These are phyloP conservation scores for Caenorhabditis sulstoni DNA, from an alignment of 2,888 invertebrate species.

Conservation along the genomic window DNA sequence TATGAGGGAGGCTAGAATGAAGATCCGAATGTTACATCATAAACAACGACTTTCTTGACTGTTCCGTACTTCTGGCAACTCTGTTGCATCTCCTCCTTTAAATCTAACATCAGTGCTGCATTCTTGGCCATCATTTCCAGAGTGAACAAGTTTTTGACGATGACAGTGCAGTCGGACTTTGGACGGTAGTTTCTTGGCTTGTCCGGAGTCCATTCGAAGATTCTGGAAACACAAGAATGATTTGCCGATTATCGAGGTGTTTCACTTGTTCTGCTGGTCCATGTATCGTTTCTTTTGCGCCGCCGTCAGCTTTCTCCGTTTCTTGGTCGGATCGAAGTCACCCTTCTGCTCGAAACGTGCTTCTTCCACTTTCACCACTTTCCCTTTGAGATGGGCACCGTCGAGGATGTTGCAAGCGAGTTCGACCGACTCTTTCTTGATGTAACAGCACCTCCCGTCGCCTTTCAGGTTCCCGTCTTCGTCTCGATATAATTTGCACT, in stretches of 20 bases:
- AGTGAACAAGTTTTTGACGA: constrained; percentile 94
- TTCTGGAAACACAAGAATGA: constrained; percentile 83
- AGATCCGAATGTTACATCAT: constrained; percentile 86
- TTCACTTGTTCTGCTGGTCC: constrained; percentile 91
- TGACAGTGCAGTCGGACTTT: constrained; percentile 92
- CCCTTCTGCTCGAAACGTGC: constrained; percentile 94
- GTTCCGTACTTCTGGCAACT: constrained; percentile 93
- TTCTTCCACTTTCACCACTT: constrained; percentile 88
- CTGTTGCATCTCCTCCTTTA: constrained; percentile 91
- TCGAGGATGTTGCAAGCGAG: constrained; percentile 93
- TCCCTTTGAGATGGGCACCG: constrained; percentile 85
- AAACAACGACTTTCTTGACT: constrained; percentile 91
- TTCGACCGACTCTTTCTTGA: constrained; percentile 89
- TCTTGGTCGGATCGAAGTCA: constrained; percentile 90
- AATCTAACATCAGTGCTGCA: constrained; percentile 91
- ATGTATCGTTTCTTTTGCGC: constrained; percentile 89
- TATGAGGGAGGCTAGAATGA: background rate
- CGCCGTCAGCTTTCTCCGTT: constrained; percentile 89
- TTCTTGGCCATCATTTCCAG: constrained; percentile 92
- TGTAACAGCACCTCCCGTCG: constrained; percentile 91
- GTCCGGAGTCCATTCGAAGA: constrained; percentile 97
- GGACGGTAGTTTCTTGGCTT: constrained; percentile 90
- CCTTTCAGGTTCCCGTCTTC: constrained; percentile 91
- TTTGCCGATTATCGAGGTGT: too few species aligned
- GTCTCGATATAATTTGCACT: constrained; percentile 93